Percentiles rank a stretch among this genome's conserved stretches.
phyloP scores from a whole-genome alignment of 2,113 vertebrate species.

The Saimiri boliviensis region DNA sequence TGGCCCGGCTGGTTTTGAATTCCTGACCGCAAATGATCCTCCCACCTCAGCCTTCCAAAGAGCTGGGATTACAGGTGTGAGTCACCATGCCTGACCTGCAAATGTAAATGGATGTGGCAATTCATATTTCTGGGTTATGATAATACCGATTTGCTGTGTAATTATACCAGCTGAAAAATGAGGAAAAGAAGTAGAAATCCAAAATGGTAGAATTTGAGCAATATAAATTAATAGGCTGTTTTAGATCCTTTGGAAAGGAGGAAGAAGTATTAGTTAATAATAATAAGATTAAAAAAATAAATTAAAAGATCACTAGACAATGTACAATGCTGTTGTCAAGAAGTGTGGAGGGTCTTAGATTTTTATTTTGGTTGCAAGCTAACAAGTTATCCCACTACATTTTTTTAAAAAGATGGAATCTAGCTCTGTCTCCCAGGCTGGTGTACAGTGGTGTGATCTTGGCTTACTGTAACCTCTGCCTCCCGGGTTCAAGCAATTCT shows the following conservation, averaged over 20 bases:
- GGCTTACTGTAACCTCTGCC: too few relatives aligned
- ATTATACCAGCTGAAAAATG: neutral
- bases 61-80: too few relatives aligned
- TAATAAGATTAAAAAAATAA: neutral
- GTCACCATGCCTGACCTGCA: accelerated
- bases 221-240: neutral
- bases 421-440: too few relatives aligned
- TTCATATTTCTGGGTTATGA: conserved; percentile 2
- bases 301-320: neutral
- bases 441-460: too few relatives aligned
- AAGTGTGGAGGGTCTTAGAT: neutral
- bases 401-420: too few relatives aligned
- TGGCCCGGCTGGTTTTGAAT: too few relatives aligned
- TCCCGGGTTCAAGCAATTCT: too few relatives aligned
- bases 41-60: too few relatives aligned
- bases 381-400: neutral
- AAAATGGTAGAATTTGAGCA: neutral
- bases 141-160: neutral
- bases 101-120: neutral
- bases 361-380: neutral
- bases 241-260: neutral
- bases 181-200: neutral
- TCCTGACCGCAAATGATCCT: too few relatives aligned
- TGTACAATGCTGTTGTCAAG: neutral
- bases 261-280: neutral